Base-by-base conservation (phyloP, 2,888 invertebrate species). In the Alsophila aescularia region DNA sequence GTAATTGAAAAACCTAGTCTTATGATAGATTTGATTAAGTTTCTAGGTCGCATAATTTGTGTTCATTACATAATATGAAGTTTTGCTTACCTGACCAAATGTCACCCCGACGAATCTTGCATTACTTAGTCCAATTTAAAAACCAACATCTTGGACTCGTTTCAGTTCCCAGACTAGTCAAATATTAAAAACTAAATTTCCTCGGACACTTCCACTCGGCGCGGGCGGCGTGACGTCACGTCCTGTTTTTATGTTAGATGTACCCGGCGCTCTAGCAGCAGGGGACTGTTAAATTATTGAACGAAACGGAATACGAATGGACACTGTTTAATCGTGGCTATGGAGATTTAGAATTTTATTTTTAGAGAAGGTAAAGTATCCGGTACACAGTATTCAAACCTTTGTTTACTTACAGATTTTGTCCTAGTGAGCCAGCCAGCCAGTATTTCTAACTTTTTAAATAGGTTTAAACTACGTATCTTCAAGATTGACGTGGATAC, bases 171-270 rank as follows among this genome's bases (percentile, higher is more conserved):
- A 40, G 49, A 35, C 54, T 44, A 49, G 39, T 65, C 37, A 58
- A 64, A 63, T 59, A 62, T 62, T 62, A 52, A 62, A 58, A 58
- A 34, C 15, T 43, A 47, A 50, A 58, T 56, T 56, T 36, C 9
- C 12, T 47, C 15, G n/a, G 29, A 12, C 24, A 15, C 18, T 52
- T 51, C 48, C 55, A 42, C 18, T 16, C 16, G 24, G 39, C 21
- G 42, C 62, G 62, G 61, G 18, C 16, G 24, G 39, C 21, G 42
- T 64, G 62, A 62, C 58, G 62, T 65, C 65, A 66, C 66, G 66
- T 66, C 57, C 58, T 16, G 52, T 52, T 66, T 66, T 62, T 64
- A 64, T 51, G 37, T 41, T 58, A 41, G 35, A 42, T 27, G 51
- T 34, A 41, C 43, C 21, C 39, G 18, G 34, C n/a, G 31, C 35